Percentiles rank a stretch among this genome's conserved stretches.
Evolutionary conservation across 2,888 invertebrate species (phyloP).

Genomic region (Geotrupes spiniger): DNA sequence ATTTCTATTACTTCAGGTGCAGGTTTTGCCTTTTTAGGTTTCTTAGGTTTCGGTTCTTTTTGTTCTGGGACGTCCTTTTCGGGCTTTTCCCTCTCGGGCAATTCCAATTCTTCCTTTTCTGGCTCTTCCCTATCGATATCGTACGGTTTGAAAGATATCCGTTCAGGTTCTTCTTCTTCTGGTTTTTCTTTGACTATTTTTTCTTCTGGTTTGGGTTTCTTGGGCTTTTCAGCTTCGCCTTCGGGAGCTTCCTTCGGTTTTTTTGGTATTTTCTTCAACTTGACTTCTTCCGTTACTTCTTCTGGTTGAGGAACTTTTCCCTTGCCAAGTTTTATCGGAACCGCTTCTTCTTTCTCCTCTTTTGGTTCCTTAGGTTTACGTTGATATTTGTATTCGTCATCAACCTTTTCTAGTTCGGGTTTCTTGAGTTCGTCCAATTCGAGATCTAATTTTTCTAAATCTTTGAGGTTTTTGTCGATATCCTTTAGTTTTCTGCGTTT

Average conservation of each 20-base stretch:
- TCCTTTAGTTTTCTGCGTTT: slow-evolving; percentile 45
- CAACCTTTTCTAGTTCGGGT: slow-evolving; percentile 44
- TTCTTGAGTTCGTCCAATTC: slow-evolving; percentile 50
- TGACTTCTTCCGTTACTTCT: slow-evolving; percentile 37
- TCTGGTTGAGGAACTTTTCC: slow-evolving; percentile 41
- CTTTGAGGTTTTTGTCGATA: slow-evolving; percentile 42
- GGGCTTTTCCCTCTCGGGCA: slow-evolving; percentile 44
- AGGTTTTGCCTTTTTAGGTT: slow-evolving; percentile 24
- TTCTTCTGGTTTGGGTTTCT: slow-evolving; percentile 20
- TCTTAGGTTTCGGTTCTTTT: slow-evolving; percentile 29
- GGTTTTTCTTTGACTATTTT: slow-evolving; percentile 23
- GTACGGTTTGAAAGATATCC: slow-evolving; percentile 45
- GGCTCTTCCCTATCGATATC: slow-evolving; percentile 46
- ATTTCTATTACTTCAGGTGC: slow-evolving; percentile 25
- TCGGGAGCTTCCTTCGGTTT: slow-evolving; percentile 28
- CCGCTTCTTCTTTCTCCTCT: slow-evolving; percentile 32
- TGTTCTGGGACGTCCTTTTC: slow-evolving; percentile 31
- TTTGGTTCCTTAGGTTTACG: slow-evolving; percentile 28
- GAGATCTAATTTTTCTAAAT: slow-evolving; percentile 49
- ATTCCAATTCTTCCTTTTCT: slow-evolving; percentile 38
- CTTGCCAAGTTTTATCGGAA: slow-evolving; percentile 41
- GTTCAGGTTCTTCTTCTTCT: slow-evolving; percentile 41
- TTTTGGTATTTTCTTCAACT: slow-evolving; percentile 45
- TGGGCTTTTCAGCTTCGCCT: slow-evolving; percentile 16
- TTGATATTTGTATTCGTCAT: slow-evolving; percentile 39